Percentiles rank a stretch among this genome's conserved stretches.
Evolutionary conservation across 2,888 invertebrate species (phyloP).

Genomic region (Scrobipalpa atriplicella): DNA sequence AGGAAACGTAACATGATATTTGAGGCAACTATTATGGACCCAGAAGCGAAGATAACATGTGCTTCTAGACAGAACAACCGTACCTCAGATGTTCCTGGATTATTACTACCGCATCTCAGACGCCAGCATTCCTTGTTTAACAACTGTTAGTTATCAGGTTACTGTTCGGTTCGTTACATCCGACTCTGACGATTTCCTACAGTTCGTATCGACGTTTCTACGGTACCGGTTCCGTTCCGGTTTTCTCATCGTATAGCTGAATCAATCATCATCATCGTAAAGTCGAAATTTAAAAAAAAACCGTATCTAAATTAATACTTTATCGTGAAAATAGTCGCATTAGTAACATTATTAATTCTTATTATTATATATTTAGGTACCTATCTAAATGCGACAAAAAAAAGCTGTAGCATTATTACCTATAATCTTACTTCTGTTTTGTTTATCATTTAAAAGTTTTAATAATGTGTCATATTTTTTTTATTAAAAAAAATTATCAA

Average conservation of each 20-base stretch:
- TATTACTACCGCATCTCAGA: not conserved
- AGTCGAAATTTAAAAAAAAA: no score
- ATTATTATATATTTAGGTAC: no score
- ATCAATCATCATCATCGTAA: no score
- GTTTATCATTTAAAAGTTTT: not conserved
- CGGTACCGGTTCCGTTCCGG: not conserved
- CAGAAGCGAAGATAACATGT: not conserved
- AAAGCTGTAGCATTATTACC: no score
- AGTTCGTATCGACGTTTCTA: not conserved
- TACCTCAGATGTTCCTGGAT: no score
- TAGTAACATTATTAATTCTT: no score
- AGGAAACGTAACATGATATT: not conserved
- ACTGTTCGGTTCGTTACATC: slow-evolving; percentile 17
- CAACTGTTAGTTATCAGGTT: slow-evolving; percentile 8
- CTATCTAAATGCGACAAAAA: no score
- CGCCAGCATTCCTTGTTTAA: not conserved
- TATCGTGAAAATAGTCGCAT: no score
- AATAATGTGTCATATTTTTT: no score
- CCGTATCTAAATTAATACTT: no score
- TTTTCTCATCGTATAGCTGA: not conserved
- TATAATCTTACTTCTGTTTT: no score
- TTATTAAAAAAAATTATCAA: no score
- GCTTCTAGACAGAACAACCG: not conserved
- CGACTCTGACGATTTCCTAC: slow-evolving; percentile 10
- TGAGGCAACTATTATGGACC: not conserved